Evolutionary conservation across 2,888 invertebrate species (phyloP), one percentile per base, ranked within the genome.

Genomic region (Acleris cristana): DNA sequence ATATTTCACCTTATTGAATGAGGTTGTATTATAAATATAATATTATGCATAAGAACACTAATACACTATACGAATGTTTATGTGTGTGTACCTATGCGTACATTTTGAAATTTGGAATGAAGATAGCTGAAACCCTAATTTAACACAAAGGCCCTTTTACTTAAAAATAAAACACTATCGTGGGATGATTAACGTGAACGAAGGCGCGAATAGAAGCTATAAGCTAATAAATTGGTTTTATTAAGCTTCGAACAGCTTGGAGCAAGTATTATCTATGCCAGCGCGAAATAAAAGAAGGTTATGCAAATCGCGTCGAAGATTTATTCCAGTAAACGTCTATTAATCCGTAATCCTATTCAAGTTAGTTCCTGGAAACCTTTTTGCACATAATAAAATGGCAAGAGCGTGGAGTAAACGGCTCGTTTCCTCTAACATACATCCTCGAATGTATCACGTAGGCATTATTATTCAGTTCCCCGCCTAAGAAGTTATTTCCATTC

Each of bases 381-480:
- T 65, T 51, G 49, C 65, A 56, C 56, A 56, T 51, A 62, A 48
- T 66, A 48, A 62, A 56, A 62, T 45, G 51, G 61, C 66, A 67
- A 51, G 21, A 26, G 61, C 21, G 53, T 62, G 57, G 44, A 55
- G 44, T 58, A 48, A 69, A 60, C 45, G 64, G 49, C 44, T 45
- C 54, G 59, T 57, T 69, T 59, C 51, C 30, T 53, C 30, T 69
- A 70, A 72, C 72, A 65, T 52, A 71, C 69, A 76, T 74, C 14
- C 40, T 40, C 40, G 75, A 72, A 73, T 72, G 71, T 70, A 69
- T 73, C 75, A 76, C 76, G 76, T 72, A 69, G 60, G 65, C 68
- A 76, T 78, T 80, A 76, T 76, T 80, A 81, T 81, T 80, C 82
- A 80, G 75, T 77, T 77, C 74, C 68, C 52, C 21, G 64, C 68